Evolutionary conservation across 2,888 invertebrate genomes (phyloP).

Genomic region (Sarcophaga subvicina): DNA sequence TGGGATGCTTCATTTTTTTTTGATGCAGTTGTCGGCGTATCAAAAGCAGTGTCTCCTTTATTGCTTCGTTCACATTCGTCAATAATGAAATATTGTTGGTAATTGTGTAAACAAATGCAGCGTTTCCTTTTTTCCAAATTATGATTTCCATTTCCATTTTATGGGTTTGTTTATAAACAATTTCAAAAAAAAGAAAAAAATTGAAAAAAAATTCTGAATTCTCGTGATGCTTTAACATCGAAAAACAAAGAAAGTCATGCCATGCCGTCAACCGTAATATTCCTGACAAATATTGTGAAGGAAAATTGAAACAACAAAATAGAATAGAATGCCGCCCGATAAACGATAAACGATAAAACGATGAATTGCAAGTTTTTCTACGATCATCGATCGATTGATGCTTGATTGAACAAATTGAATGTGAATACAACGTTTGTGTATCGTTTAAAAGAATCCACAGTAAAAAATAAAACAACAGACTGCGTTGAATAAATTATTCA

Average conservation of each 20-base stretch:
- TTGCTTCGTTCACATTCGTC: conserved; percentile 16
- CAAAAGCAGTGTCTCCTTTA: conserved; percentile 20
- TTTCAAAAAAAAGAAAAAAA: neutral
- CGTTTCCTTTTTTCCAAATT: neutral
- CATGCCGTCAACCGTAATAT: neutral
- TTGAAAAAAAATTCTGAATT: neutral
- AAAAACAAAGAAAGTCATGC: too few relatives aligned
- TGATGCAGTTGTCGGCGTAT: conserved; percentile 49
- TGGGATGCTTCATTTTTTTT: neutral
- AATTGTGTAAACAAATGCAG: conserved; percentile 57
- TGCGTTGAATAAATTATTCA: neutral
- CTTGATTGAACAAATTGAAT: conserved; percentile 17
- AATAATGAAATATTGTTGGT: conserved; percentile 44
- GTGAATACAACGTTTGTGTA: conserved; percentile 42
- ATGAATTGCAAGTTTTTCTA: conserved; percentile 54
- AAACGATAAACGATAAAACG: conserved; percentile 52
- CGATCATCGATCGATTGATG: neutral
- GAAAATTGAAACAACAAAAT: conserved; percentile 57
- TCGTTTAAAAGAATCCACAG: neutral
- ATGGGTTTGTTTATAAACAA: neutral
- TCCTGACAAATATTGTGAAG: neutral
- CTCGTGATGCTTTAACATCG: neutral
- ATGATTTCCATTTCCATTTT: neutral
- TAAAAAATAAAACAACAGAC: neutral
- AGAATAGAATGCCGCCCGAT: conserved; percentile 46